These are phyloP conservation scores for Drosophila sturtevanti DNA, from an alignment of 1,140 invertebrate genomes.

Conservation along the genomic window DNA sequence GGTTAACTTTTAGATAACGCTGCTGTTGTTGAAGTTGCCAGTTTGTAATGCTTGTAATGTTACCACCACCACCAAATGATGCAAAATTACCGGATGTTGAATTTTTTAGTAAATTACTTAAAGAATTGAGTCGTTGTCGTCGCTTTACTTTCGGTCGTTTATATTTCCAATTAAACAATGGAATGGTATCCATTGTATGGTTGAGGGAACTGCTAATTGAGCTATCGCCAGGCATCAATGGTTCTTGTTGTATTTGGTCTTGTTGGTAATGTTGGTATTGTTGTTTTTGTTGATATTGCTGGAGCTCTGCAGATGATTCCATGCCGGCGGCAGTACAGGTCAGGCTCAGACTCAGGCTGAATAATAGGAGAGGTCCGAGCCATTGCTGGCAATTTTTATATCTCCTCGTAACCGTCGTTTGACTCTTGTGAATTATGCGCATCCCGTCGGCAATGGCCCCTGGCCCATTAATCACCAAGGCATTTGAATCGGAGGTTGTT, in stretches of 20 bases:
- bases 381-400: constrained; percentile 27
- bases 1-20: constrained; percentile 76
- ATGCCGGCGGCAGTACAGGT: constrained; percentile 56
- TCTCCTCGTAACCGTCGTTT: constrained; percentile 29
- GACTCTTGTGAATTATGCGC: constrained; percentile 67
- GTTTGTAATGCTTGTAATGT: constrained; percentile 27
- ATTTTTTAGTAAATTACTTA: constrained; percentile 66
- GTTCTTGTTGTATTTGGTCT: neutral
- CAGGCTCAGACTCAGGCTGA: constrained; percentile 36
- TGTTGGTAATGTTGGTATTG: constrained; percentile 33
- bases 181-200: neutral
- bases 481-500: constrained; percentile 58
- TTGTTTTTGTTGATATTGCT: constrained; percentile 12
- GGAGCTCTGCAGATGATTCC: constrained; percentile 64
- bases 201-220: constrained; percentile 32
- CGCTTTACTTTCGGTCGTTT: constrained; percentile 72
- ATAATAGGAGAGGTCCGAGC: constrained; percentile 23
- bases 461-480: constrained; percentile 76
- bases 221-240: constrained; percentile 20
- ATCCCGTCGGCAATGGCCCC: constrained; percentile 71
- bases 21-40: constrained; percentile 61
- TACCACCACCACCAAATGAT: neutral
- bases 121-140: constrained; percentile 64
- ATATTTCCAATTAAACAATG: constrained; percentile 53
- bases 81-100: constrained; percentile 12